Evolutionary conservation across 2,888 invertebrate species (phyloP).

Genomic region (Scotopteryx bipunctaria): DNA sequence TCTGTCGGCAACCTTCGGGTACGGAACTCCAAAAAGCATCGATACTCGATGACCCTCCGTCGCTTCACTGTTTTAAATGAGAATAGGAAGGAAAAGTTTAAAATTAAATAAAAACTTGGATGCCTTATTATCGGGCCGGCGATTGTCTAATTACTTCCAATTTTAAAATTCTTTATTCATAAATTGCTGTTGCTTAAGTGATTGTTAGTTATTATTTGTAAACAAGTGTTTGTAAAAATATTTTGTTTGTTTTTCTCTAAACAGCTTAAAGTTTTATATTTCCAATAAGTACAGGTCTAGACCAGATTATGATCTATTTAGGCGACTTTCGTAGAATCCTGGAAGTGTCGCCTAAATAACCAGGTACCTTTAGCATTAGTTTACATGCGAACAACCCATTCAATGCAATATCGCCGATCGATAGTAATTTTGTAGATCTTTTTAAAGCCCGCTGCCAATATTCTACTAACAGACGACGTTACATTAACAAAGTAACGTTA

Average conservation of each 20-base stretch:
- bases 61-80: too few species aligned
- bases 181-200: background rate
- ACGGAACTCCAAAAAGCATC: too few species aligned
- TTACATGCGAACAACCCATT: too few species aligned
- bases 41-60: too few species aligned
- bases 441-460: too few species aligned
- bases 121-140: constrained; percentile 1
- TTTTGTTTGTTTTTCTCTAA: background rate
- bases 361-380: background rate
- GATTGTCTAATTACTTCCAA: constrained; percentile 15
- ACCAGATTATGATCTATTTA: background rate
- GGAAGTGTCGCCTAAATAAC: background rate
- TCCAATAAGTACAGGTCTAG: background rate
- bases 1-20: too few species aligned
- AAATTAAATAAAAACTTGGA: constrained; percentile 16
- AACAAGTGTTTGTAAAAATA: background rate
- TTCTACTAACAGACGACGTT: too few species aligned
- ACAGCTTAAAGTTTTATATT: background rate
- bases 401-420: too few species aligned
- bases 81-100: constrained; percentile 9
- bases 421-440: too few species aligned
- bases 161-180: background rate
- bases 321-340: background rate
- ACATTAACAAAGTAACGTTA: too few species aligned
- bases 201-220: background rate